Evolutionary conservation across 2,888 invertebrate species (phyloP).

Genomic region (Spicauda simplicius): DNA sequence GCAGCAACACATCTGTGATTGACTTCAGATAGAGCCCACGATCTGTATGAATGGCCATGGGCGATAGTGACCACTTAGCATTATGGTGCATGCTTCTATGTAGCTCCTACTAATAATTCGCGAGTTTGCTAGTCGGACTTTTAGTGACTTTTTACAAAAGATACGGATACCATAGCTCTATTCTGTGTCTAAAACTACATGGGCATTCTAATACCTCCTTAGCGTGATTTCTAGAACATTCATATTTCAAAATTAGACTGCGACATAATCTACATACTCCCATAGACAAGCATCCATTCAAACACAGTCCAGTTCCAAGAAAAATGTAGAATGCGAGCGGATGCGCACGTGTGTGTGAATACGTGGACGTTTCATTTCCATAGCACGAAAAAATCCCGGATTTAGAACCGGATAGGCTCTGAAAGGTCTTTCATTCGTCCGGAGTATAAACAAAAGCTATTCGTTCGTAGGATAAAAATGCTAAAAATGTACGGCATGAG

Average conservation of each 20-base stretch:
- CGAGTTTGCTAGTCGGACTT: no score
- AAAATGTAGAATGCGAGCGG: constrained; percentile 4
- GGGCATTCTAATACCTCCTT: no score
- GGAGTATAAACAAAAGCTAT: constrained; percentile 12
- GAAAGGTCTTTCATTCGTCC: constrained; percentile 28
- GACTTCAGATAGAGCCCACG: no score
- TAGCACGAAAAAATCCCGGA: constrained; percentile 22
- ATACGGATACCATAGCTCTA: no score
- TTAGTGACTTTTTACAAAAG: no score
- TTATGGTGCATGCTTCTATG: no score
- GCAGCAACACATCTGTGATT: no score
- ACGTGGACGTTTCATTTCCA: constrained; percentile 25
- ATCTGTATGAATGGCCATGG: no score
- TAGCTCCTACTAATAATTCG: no score
- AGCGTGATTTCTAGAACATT: no score
- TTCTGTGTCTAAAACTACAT: no score
- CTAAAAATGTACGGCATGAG: neutral
- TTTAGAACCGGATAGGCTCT: constrained; percentile 19
- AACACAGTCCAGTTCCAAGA: constrained; percentile 9
- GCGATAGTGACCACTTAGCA: no score
- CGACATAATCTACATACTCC: neutral
- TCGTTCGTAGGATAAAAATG: constrained; percentile 1
- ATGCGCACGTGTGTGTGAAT: constrained; percentile 18
- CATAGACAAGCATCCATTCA: neutral
- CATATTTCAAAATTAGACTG: neutral